A percentile compares a stretch with the other conserved stretches of the same genome.
Evolutionary conservation across 2,113 vertebrate species (phyloP).

Genomic region (Tiliqua scincoides): DNA sequence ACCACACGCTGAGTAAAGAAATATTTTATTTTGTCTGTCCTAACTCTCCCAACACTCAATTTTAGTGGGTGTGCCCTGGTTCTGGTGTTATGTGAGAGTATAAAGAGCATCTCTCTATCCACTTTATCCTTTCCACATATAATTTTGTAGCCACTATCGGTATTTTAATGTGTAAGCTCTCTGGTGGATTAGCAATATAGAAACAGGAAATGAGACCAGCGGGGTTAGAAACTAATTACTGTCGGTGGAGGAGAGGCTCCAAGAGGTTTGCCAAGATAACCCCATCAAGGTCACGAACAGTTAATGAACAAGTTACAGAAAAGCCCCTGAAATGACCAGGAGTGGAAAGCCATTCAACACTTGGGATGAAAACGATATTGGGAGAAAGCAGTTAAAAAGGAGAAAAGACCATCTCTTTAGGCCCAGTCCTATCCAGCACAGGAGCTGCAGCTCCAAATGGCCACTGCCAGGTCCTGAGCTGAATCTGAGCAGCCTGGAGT

Average conservation of each 20-base stretch:
- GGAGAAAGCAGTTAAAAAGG: neutral
- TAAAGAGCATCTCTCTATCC: no score
- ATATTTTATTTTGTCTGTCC: no score
- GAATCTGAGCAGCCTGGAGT: no score
- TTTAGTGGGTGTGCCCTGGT: no score
- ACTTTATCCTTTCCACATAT: no score
- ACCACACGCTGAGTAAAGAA: no score
- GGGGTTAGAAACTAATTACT: constrained; percentile 20
- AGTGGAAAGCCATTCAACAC: neutral
- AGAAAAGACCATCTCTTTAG: neutral
- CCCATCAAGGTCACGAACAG: neutral
- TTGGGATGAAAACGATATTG: neutral
- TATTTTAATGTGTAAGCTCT: constrained; percentile 9
- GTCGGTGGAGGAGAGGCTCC: neutral
- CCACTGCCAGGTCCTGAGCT: no score
- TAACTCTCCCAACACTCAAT: no score
- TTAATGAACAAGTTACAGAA: constrained; percentile 6
- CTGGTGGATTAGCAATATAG: neutral
- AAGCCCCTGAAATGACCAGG: constrained; percentile 24
- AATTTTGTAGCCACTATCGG: no score
- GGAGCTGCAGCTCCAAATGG: neutral
- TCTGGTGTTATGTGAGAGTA: no score
- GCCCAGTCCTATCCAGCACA: no score
- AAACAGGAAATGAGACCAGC: constrained; percentile 19
- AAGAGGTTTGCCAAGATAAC: constrained; percentile 9